phyloP scores from a whole-genome alignment of 2,797 vertebrate species.

The Agapornis canus region DNA sequence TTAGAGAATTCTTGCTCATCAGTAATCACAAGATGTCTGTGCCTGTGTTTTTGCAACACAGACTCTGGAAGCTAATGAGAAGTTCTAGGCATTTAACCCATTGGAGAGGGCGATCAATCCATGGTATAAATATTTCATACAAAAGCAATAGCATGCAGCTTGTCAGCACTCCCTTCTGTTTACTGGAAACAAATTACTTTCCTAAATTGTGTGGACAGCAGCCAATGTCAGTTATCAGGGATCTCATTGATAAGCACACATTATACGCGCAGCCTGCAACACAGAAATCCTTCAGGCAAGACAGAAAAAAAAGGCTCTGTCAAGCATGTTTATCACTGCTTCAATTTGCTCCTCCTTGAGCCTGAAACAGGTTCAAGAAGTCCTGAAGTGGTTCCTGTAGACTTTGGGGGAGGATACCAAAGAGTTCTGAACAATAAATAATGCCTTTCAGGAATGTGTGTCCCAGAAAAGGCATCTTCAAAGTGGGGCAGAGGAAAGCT shows the following conservation, averaged over 20 bases:
- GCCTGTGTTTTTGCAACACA: background rate
- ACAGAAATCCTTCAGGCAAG: background rate
- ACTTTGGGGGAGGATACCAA: background rate
- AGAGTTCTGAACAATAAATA: background rate
- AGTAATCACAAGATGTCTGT: background rate
- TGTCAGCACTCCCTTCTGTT: background rate
- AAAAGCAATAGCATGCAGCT: background rate
- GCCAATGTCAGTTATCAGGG: background rate
- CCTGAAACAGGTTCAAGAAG: background rate
- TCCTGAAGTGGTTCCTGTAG: background rate
- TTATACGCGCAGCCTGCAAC: background rate
- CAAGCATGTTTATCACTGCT: background rate
- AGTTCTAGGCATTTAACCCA: background rate
- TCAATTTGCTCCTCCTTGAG: background rate
- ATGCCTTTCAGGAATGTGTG: accelerated
- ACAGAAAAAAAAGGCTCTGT: background rate
- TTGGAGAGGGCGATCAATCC: background rate
- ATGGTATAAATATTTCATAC: background rate
- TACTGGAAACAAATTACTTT: background rate
- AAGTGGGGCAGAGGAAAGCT: background rate
- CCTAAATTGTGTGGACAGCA: background rate
- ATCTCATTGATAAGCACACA: background rate
- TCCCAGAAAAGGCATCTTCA: background rate
- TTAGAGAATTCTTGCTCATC: background rate
- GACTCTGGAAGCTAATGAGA: background rate